These are phyloP conservation scores for Clarias laeviceps DNA, from an alignment of 2,797 vertebrate genomes.

Conservation along the genomic window DNA sequence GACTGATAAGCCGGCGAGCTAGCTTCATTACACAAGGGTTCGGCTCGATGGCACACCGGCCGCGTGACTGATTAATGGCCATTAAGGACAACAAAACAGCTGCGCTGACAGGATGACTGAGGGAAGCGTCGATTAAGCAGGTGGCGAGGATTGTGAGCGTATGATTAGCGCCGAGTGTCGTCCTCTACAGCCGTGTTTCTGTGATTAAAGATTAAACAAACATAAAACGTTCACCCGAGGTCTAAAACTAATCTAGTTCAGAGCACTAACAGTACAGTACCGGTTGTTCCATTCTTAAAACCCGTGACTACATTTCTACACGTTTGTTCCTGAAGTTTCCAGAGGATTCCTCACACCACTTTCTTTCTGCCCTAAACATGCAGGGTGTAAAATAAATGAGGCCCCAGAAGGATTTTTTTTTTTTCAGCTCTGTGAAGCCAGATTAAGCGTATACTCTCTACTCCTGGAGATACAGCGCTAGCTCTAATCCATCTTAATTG, in stretches of 20 bases:
- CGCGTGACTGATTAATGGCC: conserved; percentile 46
- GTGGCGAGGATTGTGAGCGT: conserved; percentile 28
- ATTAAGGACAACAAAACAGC: conserved; percentile 41
- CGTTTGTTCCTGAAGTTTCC: neutral
- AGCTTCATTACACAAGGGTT: conserved; percentile 51
- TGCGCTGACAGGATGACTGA: neutral
- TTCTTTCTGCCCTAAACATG: neutral
- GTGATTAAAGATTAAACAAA: neutral
- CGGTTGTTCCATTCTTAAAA: too few relatives aligned
- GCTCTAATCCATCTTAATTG: conserved; percentile 32
- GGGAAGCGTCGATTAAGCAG: conserved; percentile 10
- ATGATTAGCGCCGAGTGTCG: neutral
- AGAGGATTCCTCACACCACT: neutral
- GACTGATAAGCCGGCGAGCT: conserved; percentile 46
- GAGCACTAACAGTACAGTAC: neutral
- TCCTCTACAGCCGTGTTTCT: neutral
- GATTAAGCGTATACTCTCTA: conserved; percentile 4
- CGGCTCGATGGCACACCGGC: conserved; percentile 36
- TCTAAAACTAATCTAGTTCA: neutral
- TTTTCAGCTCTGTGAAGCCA: neutral
- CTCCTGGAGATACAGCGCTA: neutral
- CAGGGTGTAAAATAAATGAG: conserved; percentile 10
- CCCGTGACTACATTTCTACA: neutral
- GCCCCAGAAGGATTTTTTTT: neutral
- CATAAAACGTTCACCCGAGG: neutral